Conservation (phyloP, 2,888 invertebrate genomes). For the Tyria jacobaeae region DNA sequence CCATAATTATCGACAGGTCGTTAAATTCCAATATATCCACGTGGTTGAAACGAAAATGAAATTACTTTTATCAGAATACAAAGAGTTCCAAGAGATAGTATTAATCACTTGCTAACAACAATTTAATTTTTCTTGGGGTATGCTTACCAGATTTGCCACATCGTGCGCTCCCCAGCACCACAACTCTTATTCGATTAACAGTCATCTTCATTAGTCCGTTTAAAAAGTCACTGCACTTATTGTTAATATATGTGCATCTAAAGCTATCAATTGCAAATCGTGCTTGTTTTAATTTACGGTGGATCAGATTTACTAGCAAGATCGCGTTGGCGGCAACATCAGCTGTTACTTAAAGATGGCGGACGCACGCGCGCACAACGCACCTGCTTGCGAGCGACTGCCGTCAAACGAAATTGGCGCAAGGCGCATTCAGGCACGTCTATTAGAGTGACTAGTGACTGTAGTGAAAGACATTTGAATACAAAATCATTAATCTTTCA, state of each 20-base stretch:
- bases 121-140: slow-evolving; percentile 51
- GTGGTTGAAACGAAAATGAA: slow-evolving; percentile 44
- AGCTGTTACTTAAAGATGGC: slow-evolving; percentile 72
- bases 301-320: slow-evolving; percentile 57
- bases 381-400: slow-evolving; percentile 84
- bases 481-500: slow-evolving; percentile 53
- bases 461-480: slow-evolving; percentile 62
- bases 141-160: slow-evolving; percentile 92
- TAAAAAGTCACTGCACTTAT: slow-evolving; percentile 62
- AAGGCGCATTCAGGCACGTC: slow-evolving; percentile 71
- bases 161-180: slow-evolving; percentile 91
- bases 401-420: slow-evolving; percentile 81
- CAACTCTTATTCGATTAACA: slow-evolving; percentile 92
- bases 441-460: slow-evolving; percentile 59
- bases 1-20: slow-evolving; percentile 56
- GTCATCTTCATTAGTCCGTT: slow-evolving; percentile 89
- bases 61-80: slow-evolving; percentile 42
- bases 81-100: slow-evolving; percentile 47
- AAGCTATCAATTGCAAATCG: slow-evolving; percentile 47
- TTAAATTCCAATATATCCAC: slow-evolving; percentile 58
- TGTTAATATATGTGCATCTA: slow-evolving; percentile 59
- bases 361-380: slow-evolving; percentile 79
- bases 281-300: slow-evolving; percentile 47
- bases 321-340: slow-evolving; percentile 74
- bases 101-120: slow-evolving; percentile 54